These are phyloP conservation scores for Geotrypetes seraphini DNA, from an alignment of 2,797 vertebrate genomes.

Conservation along the genomic window DNA sequence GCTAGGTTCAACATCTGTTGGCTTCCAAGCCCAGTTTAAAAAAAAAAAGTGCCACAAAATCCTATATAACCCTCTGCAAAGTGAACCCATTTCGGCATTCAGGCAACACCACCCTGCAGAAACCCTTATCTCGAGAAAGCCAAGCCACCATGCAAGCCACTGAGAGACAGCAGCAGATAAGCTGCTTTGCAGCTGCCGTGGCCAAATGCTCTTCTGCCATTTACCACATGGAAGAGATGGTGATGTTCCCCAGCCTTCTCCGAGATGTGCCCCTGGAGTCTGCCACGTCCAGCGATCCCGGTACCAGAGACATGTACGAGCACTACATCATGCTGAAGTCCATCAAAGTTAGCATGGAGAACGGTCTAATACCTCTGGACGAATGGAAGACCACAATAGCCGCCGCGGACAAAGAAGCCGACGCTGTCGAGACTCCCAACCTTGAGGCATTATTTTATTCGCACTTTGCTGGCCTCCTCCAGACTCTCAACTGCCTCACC, in stretches of 20 bases:
- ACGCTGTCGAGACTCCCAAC: constrained; percentile 26
- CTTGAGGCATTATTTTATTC: constrained; percentile 64
- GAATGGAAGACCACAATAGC: constrained; percentile 29
- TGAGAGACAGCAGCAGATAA: constrained; percentile 40
- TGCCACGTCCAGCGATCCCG: not conserved
- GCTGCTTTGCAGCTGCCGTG: constrained; percentile 51
- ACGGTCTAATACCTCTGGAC: constrained; percentile 37
- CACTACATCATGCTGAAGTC: constrained; percentile 71
- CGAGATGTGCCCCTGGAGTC: constrained; percentile 49
- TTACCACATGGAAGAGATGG: constrained; percentile 73
- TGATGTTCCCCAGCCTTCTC: constrained; percentile 80
- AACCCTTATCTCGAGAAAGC: no score
- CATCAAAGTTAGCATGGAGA: constrained; percentile 63
- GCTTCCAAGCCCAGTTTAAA: not conserved
- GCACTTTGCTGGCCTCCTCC: constrained; percentile 70
- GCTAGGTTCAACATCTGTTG: not conserved
- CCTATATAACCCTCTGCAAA: not conserved
- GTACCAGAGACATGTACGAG: constrained; percentile 50
- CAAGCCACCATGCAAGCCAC: constrained; percentile 50
- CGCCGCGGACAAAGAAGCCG: not conserved
- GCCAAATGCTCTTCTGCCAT: constrained; percentile 59
- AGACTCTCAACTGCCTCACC: constrained; percentile 64
- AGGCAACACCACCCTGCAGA: not conserved
- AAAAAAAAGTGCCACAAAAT: not conserved
- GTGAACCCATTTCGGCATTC: not conserved